Evolutionary conservation across 35 echinoderm and acorn worm genomes (phyloP), one percentile per base, ranked within the genome.

Genomic region (Chiridota heheva): DNA sequence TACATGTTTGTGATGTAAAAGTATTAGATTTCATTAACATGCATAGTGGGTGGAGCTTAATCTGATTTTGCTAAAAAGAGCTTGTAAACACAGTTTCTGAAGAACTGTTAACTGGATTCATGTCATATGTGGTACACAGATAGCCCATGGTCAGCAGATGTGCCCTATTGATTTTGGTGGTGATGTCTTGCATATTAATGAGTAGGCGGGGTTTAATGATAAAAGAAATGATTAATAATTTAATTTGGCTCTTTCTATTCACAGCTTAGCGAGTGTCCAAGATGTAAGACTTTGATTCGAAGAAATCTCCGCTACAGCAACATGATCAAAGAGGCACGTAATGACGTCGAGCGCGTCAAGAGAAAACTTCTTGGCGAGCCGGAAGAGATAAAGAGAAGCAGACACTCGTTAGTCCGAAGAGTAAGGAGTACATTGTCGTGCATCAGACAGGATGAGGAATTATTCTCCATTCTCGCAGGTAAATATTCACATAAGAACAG

Each of bases 211-310:
- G n/a, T n/a, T n/a, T n/a, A n/a, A n/a, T n/a, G n/a, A n/a, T n/a
- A n/a, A n/a, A n/a, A n/a, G n/a, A n/a, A n/a, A n/a, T 8, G 47
- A 8, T 60, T 26, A 1, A 8, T n/a, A 12, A n/a, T 51, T 26
- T 6, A 63, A 63, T 44, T 37, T 34, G 32, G 33, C 56, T 25
- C 30, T 17, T 58, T 42, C 30, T 58, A 47, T 73, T 12, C 64
- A 7, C 71, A 86, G 57, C 27, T 74, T 36, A 74, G 45, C 38
- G 70, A 40, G 18, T 86, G 83, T 49, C 93, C 93, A 26, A 85
- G 84, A 74, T 97, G 93, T 58, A 97, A 97, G 36, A 91, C 93
- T 2, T 74, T 84, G 4, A 88, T 97, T n/a, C 58, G 88, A 37
- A 81, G 84, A 20, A 97, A 84, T 47, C 44, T 90, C 10, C 75